Conservation (phyloP, 2,113 vertebrate species). For the Callithrix jacchus region DNA sequence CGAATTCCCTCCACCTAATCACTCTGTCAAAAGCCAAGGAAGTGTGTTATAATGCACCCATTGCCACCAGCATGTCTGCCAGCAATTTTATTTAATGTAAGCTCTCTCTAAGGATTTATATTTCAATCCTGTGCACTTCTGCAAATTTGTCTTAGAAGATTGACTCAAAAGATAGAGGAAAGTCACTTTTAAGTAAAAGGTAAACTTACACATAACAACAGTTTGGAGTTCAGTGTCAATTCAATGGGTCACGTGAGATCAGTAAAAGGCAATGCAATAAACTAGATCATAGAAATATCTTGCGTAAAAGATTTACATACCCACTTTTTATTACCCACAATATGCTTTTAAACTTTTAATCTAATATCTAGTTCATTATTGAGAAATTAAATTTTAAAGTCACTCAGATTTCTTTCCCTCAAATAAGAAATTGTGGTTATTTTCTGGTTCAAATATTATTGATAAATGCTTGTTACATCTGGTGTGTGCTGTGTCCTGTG, state of each 20-base stretch:
- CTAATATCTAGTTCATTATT: background rate
- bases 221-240: background rate
- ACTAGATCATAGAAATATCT: background rate
- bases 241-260: constrained; percentile 1
- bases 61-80: background rate
- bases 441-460: background rate
- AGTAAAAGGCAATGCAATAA: background rate
- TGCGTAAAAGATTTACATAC: background rate
- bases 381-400: background rate
- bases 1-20: background rate
- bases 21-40: background rate
- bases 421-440: background rate
- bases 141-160: background rate
- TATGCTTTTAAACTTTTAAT: background rate
- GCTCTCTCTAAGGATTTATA: background rate
- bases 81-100: constrained; percentile 29
- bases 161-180: background rate
- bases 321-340: background rate
- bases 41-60: constrained; percentile 7
- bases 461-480: background rate
- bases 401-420: background rate
- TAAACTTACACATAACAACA: background rate
- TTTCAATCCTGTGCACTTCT: constrained; percentile 20
- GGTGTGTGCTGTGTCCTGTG: no score
- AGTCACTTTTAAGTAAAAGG: background rate